These are phyloP conservation scores for Lagria hirta DNA, from an alignment of 2,888 invertebrate genomes.

Conservation along the genomic window DNA sequence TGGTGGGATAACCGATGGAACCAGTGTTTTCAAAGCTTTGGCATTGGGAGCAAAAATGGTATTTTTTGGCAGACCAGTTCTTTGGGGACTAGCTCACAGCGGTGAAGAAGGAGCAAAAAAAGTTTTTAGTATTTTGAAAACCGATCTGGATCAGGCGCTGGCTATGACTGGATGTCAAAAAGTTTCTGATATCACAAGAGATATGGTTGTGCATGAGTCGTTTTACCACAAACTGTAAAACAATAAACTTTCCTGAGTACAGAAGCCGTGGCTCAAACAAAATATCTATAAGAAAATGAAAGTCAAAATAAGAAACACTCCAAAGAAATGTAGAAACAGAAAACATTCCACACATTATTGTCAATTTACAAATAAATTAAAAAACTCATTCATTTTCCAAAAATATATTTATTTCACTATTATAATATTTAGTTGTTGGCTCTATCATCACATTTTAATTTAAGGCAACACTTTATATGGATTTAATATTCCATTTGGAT, in stretches of 20 bases:
- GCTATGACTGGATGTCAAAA: conserved; percentile 72
- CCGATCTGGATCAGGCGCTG: conserved; percentile 75
- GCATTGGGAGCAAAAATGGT: conserved; percentile 90
- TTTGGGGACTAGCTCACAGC: conserved; percentile 80
- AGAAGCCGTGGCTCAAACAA: too few relatives aligned
- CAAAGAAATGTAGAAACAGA: too few relatives aligned
- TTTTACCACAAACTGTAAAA: too few relatives aligned
- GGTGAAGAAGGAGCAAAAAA: conserved; percentile 78
- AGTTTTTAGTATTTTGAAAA: conserved; percentile 69
- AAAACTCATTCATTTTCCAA: too few relatives aligned
- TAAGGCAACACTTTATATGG: conserved; percentile 82
- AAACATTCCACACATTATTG: too few relatives aligned
- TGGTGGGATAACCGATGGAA: conserved; percentile 81
- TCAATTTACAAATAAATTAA: too few relatives aligned
- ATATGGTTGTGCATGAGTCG: conserved; percentile 70
- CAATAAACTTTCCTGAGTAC: too few relatives aligned
- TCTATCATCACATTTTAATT: too few relatives aligned
- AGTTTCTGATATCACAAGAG: conserved; percentile 62
- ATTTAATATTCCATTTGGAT: conserved; percentile 93
- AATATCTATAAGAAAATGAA: too few relatives aligned
- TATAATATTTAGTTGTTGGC: too few relatives aligned
- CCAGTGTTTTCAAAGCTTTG: conserved; percentile 87
- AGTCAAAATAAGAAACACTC: too few relatives aligned
- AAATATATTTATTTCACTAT: too few relatives aligned
- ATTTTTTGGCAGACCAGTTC: conserved; percentile 81